Evolutionary conservation across 2,888 invertebrate genomes (phyloP).

Genomic region (Doris montereyensis): DNA sequence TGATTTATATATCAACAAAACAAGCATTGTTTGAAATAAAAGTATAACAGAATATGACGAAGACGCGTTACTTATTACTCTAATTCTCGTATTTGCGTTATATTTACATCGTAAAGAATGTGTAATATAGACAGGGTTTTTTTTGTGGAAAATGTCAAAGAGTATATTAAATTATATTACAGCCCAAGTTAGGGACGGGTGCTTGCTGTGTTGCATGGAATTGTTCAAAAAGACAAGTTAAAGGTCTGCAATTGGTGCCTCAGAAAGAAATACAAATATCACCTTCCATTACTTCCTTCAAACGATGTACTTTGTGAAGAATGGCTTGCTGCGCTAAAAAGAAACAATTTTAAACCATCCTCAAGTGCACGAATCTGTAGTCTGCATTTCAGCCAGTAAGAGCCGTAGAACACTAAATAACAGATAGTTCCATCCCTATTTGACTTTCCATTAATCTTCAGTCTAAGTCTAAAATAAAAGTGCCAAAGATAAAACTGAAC

Average conservation of each 20-base stretch:
- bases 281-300: not conserved
- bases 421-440: not conserved
- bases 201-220: constrained; percentile 2
- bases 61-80: too few species aligned
- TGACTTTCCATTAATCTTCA: constrained; percentile 1
- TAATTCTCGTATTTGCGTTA: too few species aligned
- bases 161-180: too few species aligned
- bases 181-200: too few species aligned
- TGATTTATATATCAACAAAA: too few species aligned
- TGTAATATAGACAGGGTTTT: too few species aligned
- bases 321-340: not conserved
- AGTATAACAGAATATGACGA: too few species aligned
- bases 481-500: not conserved
- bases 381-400: not conserved
- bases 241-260: too few species aligned
- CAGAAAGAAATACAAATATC: not conserved
- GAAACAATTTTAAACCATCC: not conserved
- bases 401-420: not conserved
- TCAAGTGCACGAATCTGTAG: not conserved
- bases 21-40: too few species aligned
- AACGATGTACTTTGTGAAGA: not conserved
- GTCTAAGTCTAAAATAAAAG: not conserved
- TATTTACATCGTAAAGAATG: too few species aligned
- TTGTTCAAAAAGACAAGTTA: not conserved
- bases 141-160: too few species aligned